These are phyloP conservation scores for Morelia viridis DNA, from an alignment of 2,797 vertebrate species.

Conservation along the genomic window DNA sequence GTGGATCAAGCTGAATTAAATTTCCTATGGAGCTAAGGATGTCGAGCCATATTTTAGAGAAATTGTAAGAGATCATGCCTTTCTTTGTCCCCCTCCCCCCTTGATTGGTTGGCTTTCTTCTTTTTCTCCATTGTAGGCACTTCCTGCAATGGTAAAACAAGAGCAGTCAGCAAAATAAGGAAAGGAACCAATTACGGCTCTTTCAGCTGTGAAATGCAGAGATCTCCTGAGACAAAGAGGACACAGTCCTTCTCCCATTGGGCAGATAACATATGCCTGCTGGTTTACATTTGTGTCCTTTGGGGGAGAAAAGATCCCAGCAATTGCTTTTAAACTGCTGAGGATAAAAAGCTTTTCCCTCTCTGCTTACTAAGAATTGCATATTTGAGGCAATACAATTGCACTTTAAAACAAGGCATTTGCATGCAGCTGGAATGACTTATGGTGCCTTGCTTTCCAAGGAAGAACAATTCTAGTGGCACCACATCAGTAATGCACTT, in stretches of 20 bases:
- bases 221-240: conserved; percentile 57
- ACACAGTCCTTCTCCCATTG: conserved; percentile 42
- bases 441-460: conserved; percentile 35
- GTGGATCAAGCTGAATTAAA: not conserved
- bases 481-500: conserved; percentile 1
- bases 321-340: conserved; percentile 64
- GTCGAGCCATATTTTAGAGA: not conserved
- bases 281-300: conserved; percentile 56
- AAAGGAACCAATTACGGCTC: conserved; percentile 53
- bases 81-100: not conserved
- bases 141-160: conserved; percentile 55
- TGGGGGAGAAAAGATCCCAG: conserved; percentile 54
- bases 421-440: conserved; percentile 46
- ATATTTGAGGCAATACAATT: conserved; percentile 55
- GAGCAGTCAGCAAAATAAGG: conserved; percentile 56
- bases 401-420: conserved; percentile 59
- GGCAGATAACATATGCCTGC: conserved; percentile 46
- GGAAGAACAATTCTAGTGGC: conserved; percentile 39
- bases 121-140: conserved; percentile 24
- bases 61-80: not conserved
- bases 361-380: conserved; percentile 58
- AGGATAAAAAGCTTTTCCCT: conserved; percentile 61
- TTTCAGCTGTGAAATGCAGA: conserved; percentile 57
- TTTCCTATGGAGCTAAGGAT: not conserved
- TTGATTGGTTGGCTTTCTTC: not conserved